Base-by-base conservation (phyloP, 1,140 invertebrate genomes). In the Drosophila sturtevanti region DNA sequence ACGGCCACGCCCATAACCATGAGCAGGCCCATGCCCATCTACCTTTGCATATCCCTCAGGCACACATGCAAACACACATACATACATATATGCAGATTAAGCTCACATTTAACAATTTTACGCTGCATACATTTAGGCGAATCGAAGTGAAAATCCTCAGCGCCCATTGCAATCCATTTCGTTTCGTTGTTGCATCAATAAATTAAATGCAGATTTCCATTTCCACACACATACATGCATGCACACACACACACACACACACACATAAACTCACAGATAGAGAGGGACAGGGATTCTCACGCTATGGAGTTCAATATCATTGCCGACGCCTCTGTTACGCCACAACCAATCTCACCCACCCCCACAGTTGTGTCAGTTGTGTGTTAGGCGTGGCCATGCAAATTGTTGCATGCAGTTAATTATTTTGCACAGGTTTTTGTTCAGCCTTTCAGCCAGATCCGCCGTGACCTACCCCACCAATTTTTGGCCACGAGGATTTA, bases 371-470 rank as follows among this genome's bases (percentile, higher is more conserved):
- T 54, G 37, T 55, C 70, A 52, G 51, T 79, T 63, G 73, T 59
- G 84, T 59, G 84, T 79, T 86, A 82, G 82, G 82, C 79, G 79
- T 79, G 76, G 72, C 27, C 84, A 69, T 72, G 62, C 66, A 87
- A 87, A 87, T 87, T 87, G 84, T 87, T 89, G 84, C 84, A 87
- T 87, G 84, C 84, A 84, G 84, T 87, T 87, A 87, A 87, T 87
- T 87, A 87, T 89, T 79, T 89, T 80, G 84, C 76, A 70, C 76
- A 82, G 84, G 84, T 87, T 89, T 78, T 72, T 69, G 78, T 76
- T 60, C 62, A 70, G 67, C 63, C 55, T 68, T 60, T 38, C 63
- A 44, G 41, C 6, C 74, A 76, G 63, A 68, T 68, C 51, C 73
- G 44, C 63, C 14, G 6, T 48, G 41, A 48, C 41, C 41, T 48